Evolutionary conservation across 2,797 vertebrate species (phyloP), one percentile per base, ranked within the genome.

Genomic region (Cichlasoma orientale): DNA sequence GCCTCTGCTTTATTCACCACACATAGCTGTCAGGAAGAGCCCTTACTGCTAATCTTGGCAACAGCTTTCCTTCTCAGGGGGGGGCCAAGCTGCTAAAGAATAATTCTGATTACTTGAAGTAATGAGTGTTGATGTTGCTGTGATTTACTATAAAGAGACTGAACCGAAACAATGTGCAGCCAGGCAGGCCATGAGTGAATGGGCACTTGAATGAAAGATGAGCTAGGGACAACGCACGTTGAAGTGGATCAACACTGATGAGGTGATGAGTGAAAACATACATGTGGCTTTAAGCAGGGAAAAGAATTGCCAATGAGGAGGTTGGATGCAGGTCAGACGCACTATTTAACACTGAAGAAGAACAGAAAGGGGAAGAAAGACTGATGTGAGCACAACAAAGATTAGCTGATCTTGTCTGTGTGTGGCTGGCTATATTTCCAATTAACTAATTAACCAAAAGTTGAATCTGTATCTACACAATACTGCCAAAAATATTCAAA

Each of bases 1-100:
- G 85, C 83, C 63, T 84, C 82, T 72, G 83, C 83, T 86, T 88
- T 88, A 88, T 91, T 89, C 80, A 66, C 68, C 73, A 83, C 86
- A 89, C 79, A 87, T 79, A 44, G 56, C 69, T 72, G 71, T 80
- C 77, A 75, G 27, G 58, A 87, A 81, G 83, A 83, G 77, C 80
- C 78, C 78, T 86, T 36, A 78, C 75, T 50, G 9, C 80, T 88
- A 89, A 88, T 91, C 84, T 88, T 88, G 89, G 78, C 78, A 74
- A 59, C 72, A 53, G 71, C 56, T 73, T 79, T 86, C 47, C 78
- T 29, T 70, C 74, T 84, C 78, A 71, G 61, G 29, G 55, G 29
- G 55, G 68, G 63, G 52, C 63, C 59, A n/a, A 89, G 72, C 70
- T 52, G 31, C 57, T 13, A 5, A 50, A 77, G 56, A 76, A 83